Base-by-base conservation (phyloP, 30 jellyfish, hydroid and myxozoan genomes). In the Aurelia sp. region DNA sequence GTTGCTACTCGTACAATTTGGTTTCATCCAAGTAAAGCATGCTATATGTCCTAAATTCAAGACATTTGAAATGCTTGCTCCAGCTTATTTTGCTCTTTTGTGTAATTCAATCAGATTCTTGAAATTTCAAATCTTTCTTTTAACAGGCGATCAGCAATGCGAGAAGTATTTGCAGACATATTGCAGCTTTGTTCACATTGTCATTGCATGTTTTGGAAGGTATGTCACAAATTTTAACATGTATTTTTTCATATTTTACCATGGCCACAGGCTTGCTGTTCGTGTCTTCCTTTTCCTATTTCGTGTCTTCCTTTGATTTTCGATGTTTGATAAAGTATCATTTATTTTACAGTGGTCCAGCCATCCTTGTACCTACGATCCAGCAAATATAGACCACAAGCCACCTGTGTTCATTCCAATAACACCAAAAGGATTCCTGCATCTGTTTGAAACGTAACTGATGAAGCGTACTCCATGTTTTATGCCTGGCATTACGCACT, bases 171-270 rank as follows among this genome's bases (percentile, higher is more conserved):
- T 79, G 91, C 96, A 9, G 96, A 88, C 27, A 76, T 81, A 4
- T 74, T 88, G 6, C 74, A 75, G 19, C 74, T 88, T 6, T 88
- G 96, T 51, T 88, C 96, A 13, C 96, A 88, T 71, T 88, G 96
- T 20, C 91, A 76, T 58, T 88, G 88, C 47, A 66, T 88, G 67
- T 88, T 88, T 31, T 88, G 96, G 96, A 78, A 69, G 96, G 96
- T 88, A 88, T 4, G 85, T 3, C 13, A 12, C 13, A 21, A 3
- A 4, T 40, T 40, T 0, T 4, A 40, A 40, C 51, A 5, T 3
- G 51, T 40, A 40, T 6, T 40, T 40, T 40, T 40, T 40, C 8
- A 40, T 40, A 8, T 40, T 40, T 40, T 40, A 8, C 8, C 3
- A 40, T 40, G 51, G 7, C 7, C 7, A 40, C 51, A 40, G 51